phyloP scores from a whole-genome alignment of 2,888 invertebrate species.

The Macrophya alboannulata region DNA sequence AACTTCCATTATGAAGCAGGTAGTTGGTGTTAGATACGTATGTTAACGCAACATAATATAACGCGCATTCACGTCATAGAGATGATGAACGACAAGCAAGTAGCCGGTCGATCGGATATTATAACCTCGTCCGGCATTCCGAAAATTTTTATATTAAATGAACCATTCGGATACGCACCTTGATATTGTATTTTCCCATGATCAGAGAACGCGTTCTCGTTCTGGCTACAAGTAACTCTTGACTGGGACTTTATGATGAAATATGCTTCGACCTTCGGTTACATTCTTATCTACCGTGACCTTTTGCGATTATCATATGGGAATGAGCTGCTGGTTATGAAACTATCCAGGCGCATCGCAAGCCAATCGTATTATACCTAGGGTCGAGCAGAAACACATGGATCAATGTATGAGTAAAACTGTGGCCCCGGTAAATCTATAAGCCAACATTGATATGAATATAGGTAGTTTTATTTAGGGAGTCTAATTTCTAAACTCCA shows the following conservation, averaged over 20 bases:
- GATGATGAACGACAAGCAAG: background rate
- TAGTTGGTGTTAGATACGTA: background rate
- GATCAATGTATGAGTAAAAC: background rate
- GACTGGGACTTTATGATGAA: background rate
- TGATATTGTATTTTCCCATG: conserved; percentile 61
- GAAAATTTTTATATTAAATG: background rate
- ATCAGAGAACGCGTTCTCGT: background rate
- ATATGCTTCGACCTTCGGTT: background rate
- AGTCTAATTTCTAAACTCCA: background rate
- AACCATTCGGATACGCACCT: conserved; percentile 57
- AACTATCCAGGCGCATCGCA: background rate
- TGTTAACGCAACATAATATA: background rate
- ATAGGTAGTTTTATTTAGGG: background rate
- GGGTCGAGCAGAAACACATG: background rate
- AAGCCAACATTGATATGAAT: background rate
- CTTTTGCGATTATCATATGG: background rate
- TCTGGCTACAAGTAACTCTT: background rate
- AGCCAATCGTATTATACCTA: background rate
- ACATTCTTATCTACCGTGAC: background rate
- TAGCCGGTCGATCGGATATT: background rate
- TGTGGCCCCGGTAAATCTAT: background rate
- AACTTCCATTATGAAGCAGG: background rate
- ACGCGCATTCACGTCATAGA: background rate
- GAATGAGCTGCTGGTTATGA: background rate
- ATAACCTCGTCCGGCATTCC: background rate